Conservation (phyloP, 2,888 invertebrate genomes). For the Melipona bicolor region DNA sequence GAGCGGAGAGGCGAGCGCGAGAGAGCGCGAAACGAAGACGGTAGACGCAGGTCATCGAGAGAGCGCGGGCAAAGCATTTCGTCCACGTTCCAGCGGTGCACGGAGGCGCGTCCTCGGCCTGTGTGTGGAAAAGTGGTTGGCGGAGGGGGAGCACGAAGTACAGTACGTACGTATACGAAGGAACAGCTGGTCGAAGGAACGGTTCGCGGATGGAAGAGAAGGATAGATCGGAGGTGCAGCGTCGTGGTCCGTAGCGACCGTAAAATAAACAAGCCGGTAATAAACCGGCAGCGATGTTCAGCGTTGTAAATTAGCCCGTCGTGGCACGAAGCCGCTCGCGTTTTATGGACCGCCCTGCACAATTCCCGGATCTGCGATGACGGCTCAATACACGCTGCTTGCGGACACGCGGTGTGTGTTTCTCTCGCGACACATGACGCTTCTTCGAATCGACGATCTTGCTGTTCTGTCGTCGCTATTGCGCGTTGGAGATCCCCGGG, state of each 20-base stretch:
- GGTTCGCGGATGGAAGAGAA: conserved; percentile 5
- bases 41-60: conserved; percentile 65
- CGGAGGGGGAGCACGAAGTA: not conserved
- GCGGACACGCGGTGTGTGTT: conserved; percentile 29
- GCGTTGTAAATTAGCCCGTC: conserved; percentile 79
- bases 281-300: conserved; percentile 80
- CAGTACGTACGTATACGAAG: not conserved
- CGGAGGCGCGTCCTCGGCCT: conserved; percentile 37
- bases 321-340: conserved; percentile 61
- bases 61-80: conserved; percentile 63
- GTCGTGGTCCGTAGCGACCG: conserved; percentile 64
- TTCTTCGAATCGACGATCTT: conserved; percentile 21
- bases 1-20: conserved; percentile 10
- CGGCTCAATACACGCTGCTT: conserved; percentile 72
- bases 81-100: conserved; percentile 62
- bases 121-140: not conserved
- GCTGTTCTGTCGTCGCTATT: not conserved
- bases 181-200: conserved; percentile 24
- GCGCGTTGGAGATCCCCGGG: too few relatives aligned
- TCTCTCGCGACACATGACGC: not conserved
- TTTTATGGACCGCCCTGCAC: conserved; percentile 75
- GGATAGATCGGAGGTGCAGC: conserved; percentile 55
- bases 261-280: conserved; percentile 78
- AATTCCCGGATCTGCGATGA: conserved; percentile 76
- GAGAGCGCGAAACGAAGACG: conserved; percentile 15